These are phyloP conservation scores for Amaurobius ferox DNA, from an alignment of 2,888 invertebrate genomes.

Conservation along the genomic window DNA sequence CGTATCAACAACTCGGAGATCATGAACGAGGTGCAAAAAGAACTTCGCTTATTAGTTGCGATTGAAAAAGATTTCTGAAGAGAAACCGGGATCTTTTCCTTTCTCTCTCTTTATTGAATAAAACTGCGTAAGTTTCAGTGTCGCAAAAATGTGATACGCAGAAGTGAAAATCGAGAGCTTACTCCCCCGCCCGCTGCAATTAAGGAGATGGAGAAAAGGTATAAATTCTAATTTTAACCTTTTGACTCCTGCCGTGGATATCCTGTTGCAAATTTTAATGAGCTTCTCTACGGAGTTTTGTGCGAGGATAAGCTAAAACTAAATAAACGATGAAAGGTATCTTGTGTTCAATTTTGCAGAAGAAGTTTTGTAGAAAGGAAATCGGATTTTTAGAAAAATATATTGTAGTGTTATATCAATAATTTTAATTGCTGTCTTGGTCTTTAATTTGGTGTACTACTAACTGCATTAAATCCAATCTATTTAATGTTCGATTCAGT, in stretches of 20 bases:
- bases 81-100: not conserved
- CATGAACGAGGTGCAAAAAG: slow-evolving; percentile 1
- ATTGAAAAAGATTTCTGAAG: not conserved
- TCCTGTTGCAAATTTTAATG: not conserved
- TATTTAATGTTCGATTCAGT: too few species aligned
- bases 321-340: not conserved
- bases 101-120: not conserved
- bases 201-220: slow-evolving; percentile 28
- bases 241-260: not conserved
- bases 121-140: not conserved
- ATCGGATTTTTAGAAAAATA: too few species aligned
- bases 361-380: too few species aligned
- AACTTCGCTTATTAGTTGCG: slow-evolving; percentile 15
- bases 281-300: not conserved
- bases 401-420: too few species aligned
- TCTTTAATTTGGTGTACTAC: too few species aligned
- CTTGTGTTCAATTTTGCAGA: too few species aligned
- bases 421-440: too few species aligned
- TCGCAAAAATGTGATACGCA: not conserved
- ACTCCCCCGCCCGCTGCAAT: not conserved
- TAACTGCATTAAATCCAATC: too few species aligned
- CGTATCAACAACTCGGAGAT: not conserved
- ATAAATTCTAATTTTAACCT: slow-evolving; percentile 22
- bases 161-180: not conserved
- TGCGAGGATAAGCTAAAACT: not conserved